Percentiles rank a stretch among this genome's conserved stretches.
These are phyloP conservation scores for Botia almorhae DNA, from an alignment of 2,797 vertebrate species.

Conservation along the genomic window DNA sequence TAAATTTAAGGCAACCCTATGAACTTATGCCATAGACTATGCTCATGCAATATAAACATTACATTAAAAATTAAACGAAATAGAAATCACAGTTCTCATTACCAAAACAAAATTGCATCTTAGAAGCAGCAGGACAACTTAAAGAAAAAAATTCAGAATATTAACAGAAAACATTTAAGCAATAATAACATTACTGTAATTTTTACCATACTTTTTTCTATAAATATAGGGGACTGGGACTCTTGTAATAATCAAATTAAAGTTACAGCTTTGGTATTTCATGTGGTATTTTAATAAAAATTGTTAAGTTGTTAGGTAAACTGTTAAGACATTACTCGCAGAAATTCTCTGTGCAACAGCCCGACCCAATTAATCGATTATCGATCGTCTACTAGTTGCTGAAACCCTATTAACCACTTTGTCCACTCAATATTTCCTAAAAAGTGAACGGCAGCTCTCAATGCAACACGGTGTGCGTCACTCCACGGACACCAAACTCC, in stretches of 20 bases:
- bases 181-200: too few species aligned
- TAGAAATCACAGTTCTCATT: too few species aligned
- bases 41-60: neutral
- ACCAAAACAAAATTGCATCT: too few species aligned
- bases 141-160: too few species aligned
- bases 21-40: neutral
- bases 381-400: neutral
- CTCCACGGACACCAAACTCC: slow-evolving; percentile 23
- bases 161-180: too few species aligned
- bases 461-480: slow-evolving; percentile 30
- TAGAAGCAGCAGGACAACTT: too few species aligned
- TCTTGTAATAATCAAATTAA: neutral
- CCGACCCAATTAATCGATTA: neutral
- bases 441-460: slow-evolving; percentile 3
- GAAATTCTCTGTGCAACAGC: neutral
- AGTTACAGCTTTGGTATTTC: neutral
- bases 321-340: neutral
- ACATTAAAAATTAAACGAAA: neutral
- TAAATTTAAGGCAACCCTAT: neutral
- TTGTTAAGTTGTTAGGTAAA: too few species aligned
- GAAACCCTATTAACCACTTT: slow-evolving; percentile 1
- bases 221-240: neutral
- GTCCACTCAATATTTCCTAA: neutral
- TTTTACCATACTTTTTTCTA: too few species aligned
- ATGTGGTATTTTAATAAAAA: neutral